Percentiles rank a stretch among this genome's conserved stretches.
These are phyloP conservation scores for Megamerina dolium DNA, from an alignment of 2,888 invertebrate genomes.

Conservation along the genomic window DNA sequence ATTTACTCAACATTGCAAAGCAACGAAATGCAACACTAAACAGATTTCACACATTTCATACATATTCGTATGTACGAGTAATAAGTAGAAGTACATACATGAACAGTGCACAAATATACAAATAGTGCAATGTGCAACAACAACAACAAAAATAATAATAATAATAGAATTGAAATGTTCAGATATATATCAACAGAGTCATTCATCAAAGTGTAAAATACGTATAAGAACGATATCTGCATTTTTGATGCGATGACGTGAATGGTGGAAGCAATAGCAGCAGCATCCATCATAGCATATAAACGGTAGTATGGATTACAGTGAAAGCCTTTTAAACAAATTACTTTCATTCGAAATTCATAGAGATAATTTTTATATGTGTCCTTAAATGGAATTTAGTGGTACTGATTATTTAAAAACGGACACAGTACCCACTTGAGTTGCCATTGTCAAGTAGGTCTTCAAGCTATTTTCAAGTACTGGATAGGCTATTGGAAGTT, in stretches of 20 bases:
- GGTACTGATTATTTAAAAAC: too few relatives aligned
- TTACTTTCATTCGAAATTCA: too few relatives aligned
- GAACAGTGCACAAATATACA: not conserved
- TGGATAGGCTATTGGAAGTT: too few relatives aligned
- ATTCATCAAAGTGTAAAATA: conserved; percentile 22
- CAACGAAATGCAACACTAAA: not conserved
- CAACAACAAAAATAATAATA: not conserved
- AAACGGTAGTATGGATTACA: too few relatives aligned
- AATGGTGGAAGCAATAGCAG: conserved; percentile 2
- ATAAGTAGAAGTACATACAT: too few relatives aligned
- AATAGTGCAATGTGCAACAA: not conserved
- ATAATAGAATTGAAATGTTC: conserved; percentile 1
- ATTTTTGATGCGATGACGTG: not conserved
- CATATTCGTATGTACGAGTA: too few relatives aligned
- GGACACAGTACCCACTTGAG: too few relatives aligned
- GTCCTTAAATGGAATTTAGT: too few relatives aligned
- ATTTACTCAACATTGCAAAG: not conserved
- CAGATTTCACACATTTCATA: not conserved
- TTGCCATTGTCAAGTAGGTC: too few relatives aligned
- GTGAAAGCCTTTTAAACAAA: too few relatives aligned
- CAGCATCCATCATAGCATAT: conserved; percentile 2
- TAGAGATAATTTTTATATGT: too few relatives aligned
- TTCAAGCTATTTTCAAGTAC: too few relatives aligned
- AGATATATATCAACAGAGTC: conserved; percentile 19
- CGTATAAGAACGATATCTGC: conserved; percentile 17